Evolutionary conservation across 2,797 vertebrate genomes (phyloP), one percentile per base, ranked within the genome.

Genomic region (Glyptemys insculpta): DNA sequence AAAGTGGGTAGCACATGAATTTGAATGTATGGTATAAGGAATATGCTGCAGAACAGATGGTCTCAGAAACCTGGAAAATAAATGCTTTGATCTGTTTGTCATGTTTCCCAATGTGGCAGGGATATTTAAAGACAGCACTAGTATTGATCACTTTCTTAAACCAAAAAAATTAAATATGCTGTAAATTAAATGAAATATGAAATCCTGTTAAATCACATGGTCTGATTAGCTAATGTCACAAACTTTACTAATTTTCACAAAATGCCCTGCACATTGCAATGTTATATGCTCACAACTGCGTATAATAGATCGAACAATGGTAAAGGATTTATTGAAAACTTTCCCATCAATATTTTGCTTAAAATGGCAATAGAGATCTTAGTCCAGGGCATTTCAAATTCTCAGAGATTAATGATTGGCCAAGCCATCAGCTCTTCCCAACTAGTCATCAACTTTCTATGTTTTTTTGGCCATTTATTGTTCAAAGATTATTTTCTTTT

Each of bases 281-380:
- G 62, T n/a, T 65, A n/a, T 19, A 65, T 59, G n/a, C n/a, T 68
- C 34, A 27, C 5, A 44, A 11, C 50, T 8, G 21, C 56, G 31
- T 11, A 8, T 83, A 41, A 31, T 93, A 41, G 16, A 65, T 82
- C 11, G 59, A 81, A 53, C 92, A 85, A 6, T 1, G 1, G 54
- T 41, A 54, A 78, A 89, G 50, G 16, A 44, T 4, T 68, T 93
- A 49, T 8, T 8, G 34, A 76, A 85, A 50, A 83, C 52, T 49
- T 91, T 91, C 23, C n/a, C 25, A 23, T 79, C 87, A 76, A 72
- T 57, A 91, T 81, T 12, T 41, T 93, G 50, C 56, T 87, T 86
- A 21, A 68, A 81, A 8, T 79, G 78, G 18, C 59, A 53, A 15
- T 79, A 86, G 12, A 57, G 31, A 18, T 76, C 91, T 56, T 47